phyloP scores from a whole-genome alignment of 2,888 invertebrate genomes.

The Trissolcus japonicus region DNA sequence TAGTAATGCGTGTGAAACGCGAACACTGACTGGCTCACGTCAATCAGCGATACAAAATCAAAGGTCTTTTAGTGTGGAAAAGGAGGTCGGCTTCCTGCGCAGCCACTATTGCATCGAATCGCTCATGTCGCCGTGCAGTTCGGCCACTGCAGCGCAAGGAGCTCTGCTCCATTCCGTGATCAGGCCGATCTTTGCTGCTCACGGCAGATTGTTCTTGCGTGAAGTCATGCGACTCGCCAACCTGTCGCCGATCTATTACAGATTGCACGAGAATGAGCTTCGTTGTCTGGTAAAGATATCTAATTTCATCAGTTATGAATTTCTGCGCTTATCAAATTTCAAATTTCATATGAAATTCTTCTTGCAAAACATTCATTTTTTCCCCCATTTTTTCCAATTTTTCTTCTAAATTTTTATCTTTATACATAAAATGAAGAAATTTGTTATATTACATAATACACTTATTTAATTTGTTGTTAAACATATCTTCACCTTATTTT shows the following conservation, averaged over 20 bases:
- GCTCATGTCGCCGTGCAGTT: constrained; percentile 66
- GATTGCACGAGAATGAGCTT: constrained; percentile 70
- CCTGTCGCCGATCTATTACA: constrained; percentile 79
- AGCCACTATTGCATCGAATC: constrained; percentile 67
- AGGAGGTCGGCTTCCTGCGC: constrained; percentile 49
- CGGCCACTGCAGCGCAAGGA: constrained; percentile 65
- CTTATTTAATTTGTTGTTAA: too few species aligned
- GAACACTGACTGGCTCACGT: constrained; percentile 24
- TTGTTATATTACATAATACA: too few species aligned
- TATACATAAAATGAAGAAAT: too few species aligned
- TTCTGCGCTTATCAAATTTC: background rate
- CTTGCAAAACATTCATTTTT: too few species aligned
- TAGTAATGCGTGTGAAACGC: constrained; percentile 35
- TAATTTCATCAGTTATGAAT: too few species aligned
- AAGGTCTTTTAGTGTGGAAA: constrained; percentile 48
- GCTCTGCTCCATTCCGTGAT: constrained; percentile 77
- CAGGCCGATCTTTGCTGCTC: constrained; percentile 80
- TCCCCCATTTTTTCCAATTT: too few species aligned
- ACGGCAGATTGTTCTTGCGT: constrained; percentile 79
- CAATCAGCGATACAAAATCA: constrained; percentile 42
- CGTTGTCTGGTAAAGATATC: constrained; percentile 7
- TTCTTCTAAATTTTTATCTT: too few species aligned
- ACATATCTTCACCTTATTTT: too few species aligned
- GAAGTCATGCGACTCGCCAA: constrained; percentile 80
- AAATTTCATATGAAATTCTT: background rate